phyloP scores from a whole-genome alignment of 2,797 vertebrate species.

The Trichosurus vulpecula region DNA sequence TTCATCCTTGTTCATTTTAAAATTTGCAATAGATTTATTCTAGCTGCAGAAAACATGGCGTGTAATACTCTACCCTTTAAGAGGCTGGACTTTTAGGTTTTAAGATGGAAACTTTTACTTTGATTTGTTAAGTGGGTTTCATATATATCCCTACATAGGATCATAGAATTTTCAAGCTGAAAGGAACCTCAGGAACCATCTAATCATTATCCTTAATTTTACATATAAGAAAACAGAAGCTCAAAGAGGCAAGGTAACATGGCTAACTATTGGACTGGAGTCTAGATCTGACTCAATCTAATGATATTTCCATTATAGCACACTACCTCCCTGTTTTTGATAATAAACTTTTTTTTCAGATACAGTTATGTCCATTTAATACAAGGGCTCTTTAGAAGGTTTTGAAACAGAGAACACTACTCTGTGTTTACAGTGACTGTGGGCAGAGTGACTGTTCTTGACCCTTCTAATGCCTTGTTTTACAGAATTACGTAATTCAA shows the following conservation, averaged over 20 bases:
- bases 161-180: not conserved
- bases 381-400: not conserved
- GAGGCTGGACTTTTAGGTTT: not conserved
- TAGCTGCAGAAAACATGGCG: not conserved
- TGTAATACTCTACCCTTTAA: not conserved
- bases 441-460: not conserved
- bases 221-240: not conserved
- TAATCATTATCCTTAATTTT: not conserved
- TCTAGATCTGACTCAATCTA: not conserved
- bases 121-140: not conserved
- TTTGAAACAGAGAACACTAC: not conserved
- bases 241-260: too few species aligned
- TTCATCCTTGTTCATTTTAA: not conserved
- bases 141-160: fast-evolving
- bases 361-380: not conserved
- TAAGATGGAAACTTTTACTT: not conserved
- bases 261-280: not conserved
- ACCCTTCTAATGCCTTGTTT: not conserved
- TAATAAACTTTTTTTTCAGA: fast-evolving
- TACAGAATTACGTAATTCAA: not conserved
- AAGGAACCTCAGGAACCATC: not conserved
- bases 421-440: not conserved
- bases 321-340: not conserved
- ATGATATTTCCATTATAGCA: not conserved
- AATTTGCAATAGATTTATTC: not conserved